Percentiles rank a stretch among this genome's conserved stretches.
These are phyloP conservation scores for Scelioninae gen. 2 DNA, from an alignment of 2,888 invertebrate genomes.

Conservation along the genomic window DNA sequence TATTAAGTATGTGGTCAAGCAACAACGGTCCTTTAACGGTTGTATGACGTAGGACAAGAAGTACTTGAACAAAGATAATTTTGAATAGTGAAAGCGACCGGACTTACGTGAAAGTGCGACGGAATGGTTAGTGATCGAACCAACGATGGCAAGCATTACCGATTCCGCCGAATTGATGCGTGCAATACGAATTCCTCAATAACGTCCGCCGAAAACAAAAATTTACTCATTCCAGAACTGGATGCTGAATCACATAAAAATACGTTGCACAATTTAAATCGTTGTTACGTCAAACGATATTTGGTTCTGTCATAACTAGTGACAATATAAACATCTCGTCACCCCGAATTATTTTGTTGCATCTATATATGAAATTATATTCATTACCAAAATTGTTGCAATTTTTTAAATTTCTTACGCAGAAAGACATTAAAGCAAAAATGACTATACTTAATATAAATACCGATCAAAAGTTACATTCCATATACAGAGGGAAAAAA, in stretches of 20 bases:
- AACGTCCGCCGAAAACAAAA: slow-evolving; percentile 39
- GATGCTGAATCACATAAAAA: slow-evolving; percentile 16
- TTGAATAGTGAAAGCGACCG: slow-evolving; percentile 71
- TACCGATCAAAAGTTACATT: no score
- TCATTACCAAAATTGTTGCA: no score
- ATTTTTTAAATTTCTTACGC: no score
- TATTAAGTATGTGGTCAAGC: slow-evolving; percentile 47
- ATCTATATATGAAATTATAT: no score
- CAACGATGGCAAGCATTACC: slow-evolving; percentile 44
- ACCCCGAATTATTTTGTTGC: no score
- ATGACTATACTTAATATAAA: no score
- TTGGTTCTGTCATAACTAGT: no score
- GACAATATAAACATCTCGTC: no score
- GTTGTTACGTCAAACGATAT: slow-evolving; percentile 2
- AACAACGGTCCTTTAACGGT: slow-evolving; percentile 46
- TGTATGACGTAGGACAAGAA: slow-evolving; percentile 56
- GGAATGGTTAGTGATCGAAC: slow-evolving; percentile 31
- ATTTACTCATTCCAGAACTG: slow-evolving; percentile 21
- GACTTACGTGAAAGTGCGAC: slow-evolving; percentile 67
- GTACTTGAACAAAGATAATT: slow-evolving; percentile 64
- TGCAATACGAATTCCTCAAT: slow-evolving; percentile 39
- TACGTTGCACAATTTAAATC: slow-evolving; percentile 11
- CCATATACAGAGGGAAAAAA: no score
- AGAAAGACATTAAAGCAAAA: no score
- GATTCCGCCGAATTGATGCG: slow-evolving; percentile 49